phyloP scores from a whole-genome alignment of 92 coral and sea anemone genomes.

The Metridium senile region DNA sequence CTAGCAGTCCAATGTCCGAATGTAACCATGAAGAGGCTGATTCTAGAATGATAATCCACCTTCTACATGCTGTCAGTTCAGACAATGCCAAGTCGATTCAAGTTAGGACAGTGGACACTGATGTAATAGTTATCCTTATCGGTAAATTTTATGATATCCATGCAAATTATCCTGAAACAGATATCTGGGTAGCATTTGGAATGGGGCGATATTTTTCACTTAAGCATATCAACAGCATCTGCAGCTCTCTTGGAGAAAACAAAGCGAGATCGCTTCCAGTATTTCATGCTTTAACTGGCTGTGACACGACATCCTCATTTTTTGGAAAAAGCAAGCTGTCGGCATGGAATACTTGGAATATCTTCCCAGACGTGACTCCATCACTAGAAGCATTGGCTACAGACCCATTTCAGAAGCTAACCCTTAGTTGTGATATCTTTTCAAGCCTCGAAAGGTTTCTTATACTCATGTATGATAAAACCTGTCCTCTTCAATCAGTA shows the following conservation, averaged over 20 bases:
- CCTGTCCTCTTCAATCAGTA: conserved; percentile 16
- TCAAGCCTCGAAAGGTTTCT: conserved; percentile 27
- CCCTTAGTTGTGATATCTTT: conserved; percentile 19
- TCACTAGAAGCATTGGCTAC: conserved; percentile 31
- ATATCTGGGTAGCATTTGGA: conserved; percentile 64
- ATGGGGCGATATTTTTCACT: conserved; percentile 55
- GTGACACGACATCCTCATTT: conserved; percentile 51
- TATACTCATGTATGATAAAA: conserved; percentile 37
- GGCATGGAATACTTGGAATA: conserved; percentile 46
- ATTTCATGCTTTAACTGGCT: conserved; percentile 62
- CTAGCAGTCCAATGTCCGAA: conserved; percentile 11
- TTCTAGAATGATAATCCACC: conserved; percentile 37
- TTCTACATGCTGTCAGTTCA: conserved; percentile 44
- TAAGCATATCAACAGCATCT: conserved; percentile 50
- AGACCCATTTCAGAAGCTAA: conserved; percentile 46
- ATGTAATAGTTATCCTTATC: conserved; percentile 50
- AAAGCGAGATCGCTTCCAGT: conserved; percentile 44
- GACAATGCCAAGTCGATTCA: conserved; percentile 27
- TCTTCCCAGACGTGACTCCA: conserved; percentile 17
- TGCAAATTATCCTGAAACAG: conserved; percentile 30
- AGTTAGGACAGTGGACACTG: conserved; percentile 37
- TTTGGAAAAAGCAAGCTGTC: conserved; percentile 44
- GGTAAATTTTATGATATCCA: conserved; percentile 59
- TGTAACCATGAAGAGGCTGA: conserved; percentile 40
- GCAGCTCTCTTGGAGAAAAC: conserved; percentile 45